Base-by-base conservation (phyloP, 2,797 vertebrate genomes). In the Thamnophis elegans region DNA sequence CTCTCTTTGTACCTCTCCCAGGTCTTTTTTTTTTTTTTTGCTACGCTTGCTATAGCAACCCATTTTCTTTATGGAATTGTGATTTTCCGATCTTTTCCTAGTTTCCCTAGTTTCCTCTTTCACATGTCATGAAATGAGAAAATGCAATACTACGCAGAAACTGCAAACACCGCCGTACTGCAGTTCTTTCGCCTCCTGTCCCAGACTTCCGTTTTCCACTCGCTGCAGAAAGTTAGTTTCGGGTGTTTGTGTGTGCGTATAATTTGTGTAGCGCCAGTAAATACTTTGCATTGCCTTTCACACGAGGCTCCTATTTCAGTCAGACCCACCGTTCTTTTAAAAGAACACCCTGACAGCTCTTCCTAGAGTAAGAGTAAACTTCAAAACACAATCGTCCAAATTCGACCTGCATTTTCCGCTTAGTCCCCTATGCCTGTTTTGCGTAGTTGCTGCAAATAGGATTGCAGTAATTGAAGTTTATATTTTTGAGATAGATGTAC, bases 261-360 rank as follows among this genome's bases (percentile, higher is more conserved):
- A 32, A 56, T 90, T 62, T 56, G 88, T 32, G 26, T 5, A 55
- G 18, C 65, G 65, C 55, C 86, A 60, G 14, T 26, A 51, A 54
- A 28, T 87, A 13, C 91, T 92, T 85, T 55, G n/a, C 56, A 26
- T 91, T 93, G 87, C 26, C 92, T 93, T 90, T 62, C 47, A 90
- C 94, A 92, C 28, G 85, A 58, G 94, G 54, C 62, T 51, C 73
- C 51, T 88, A 93, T 93, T 87, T 82, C 88, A 87, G 86, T 85
- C 89, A 2, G 91, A 85, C 55, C 95, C 91, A 68, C 54, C 5
- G 36, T 65, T 65, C 47, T 56, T 1, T 28, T 59, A 2, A 82
- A 85, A 59, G 22, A 73, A 88, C 16, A 26, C 54, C 55, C 56
- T 22, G 14, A 58, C 78, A 25, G 4, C 78, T 25, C 42, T 47